These are phyloP conservation scores for Chrysemys picta DNA, from an alignment of 2,113 vertebrate species.

Conservation along the genomic window DNA sequence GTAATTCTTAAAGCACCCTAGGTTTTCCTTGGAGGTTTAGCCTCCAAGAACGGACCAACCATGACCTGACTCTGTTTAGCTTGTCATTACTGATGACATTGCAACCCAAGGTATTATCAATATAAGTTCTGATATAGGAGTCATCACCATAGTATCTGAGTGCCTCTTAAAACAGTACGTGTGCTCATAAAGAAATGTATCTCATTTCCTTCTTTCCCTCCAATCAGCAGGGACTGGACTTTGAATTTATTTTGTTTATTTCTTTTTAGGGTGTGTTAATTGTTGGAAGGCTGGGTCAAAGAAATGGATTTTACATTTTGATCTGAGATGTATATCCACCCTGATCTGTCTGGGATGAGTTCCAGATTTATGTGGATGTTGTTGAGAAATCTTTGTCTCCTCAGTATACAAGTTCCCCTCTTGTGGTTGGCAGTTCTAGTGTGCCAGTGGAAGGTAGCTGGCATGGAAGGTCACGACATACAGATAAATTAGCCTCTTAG, in stretches of 20 bases:
- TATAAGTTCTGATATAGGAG: neutral
- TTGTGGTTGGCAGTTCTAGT: neutral
- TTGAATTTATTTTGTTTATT: neutral
- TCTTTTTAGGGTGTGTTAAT: neutral
- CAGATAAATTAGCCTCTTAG: neutral
- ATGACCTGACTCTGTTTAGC: neutral
- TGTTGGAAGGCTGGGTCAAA: neutral
- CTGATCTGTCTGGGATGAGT: neutral
- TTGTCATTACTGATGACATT: neutral
- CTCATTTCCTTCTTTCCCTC: neutral
- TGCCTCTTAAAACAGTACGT: neutral
- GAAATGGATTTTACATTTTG: neutral
- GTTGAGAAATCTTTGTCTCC: neutral
- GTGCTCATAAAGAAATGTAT: neutral
- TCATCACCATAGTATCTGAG: neutral
- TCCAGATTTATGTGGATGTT: accelerated
- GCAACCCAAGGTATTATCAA: neutral
- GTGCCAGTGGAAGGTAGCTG: neutral
- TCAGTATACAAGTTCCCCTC: neutral
- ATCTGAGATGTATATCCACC: neutral
- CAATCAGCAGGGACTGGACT: neutral
- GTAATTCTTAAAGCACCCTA: neutral
- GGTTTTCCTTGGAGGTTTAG: neutral
- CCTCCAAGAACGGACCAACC: neutral
- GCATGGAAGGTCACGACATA: neutral